Evolutionary conservation across 1,140 invertebrate species (phyloP), one percentile per base, ranked within the genome.

Genomic region (Paraescarpia echinospica): DNA sequence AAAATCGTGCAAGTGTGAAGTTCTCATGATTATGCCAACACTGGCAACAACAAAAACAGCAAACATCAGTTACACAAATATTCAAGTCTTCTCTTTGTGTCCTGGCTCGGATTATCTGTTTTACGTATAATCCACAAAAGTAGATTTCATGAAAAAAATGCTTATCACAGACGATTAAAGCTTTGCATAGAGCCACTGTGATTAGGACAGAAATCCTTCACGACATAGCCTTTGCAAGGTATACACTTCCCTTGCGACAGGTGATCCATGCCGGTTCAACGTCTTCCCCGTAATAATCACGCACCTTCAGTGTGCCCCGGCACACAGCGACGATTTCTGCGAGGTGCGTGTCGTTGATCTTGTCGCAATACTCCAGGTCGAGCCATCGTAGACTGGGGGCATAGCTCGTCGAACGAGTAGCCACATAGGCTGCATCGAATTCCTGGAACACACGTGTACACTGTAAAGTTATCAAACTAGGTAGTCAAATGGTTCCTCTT

Each of bases 341-440:
- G 22, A 92, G 92, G 51, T 92, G 48, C 22, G 48, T 34, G 35
- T 92, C 92, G 9, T 89, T 77, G 34, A 92, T 88, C n/a, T 88
- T 34, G 88, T 92, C 92, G 22, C 48, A 77, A 22, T 89, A 92
- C 92, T 92, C 92, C 35, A 89, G 51, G 33, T 92, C 48, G 48
- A 92, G 92, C 48, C 33, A 89, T 12, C 41, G 41, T 34, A 92
- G 92, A 77, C 34, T 88, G 1, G 92, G 92, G 8, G 92, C 92
- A 33, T 92, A 92, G 34, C 48, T 34, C 59, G 92, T 92, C 12
- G 92, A 92, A 14, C 92, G 51, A 9, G 33, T 34, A 5, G 22
- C n/a, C 5, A 92, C 48, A 77, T 48, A 77, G 33, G 35, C 48
- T 27, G 34, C 91, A 34, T 92, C 92, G 33, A 92, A 41, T 33